Percentiles rank a stretch among this genome's conserved stretches.
phyloP scores from a whole-genome alignment of 2,888 invertebrate species.

The Chloroclystis v-ata region DNA sequence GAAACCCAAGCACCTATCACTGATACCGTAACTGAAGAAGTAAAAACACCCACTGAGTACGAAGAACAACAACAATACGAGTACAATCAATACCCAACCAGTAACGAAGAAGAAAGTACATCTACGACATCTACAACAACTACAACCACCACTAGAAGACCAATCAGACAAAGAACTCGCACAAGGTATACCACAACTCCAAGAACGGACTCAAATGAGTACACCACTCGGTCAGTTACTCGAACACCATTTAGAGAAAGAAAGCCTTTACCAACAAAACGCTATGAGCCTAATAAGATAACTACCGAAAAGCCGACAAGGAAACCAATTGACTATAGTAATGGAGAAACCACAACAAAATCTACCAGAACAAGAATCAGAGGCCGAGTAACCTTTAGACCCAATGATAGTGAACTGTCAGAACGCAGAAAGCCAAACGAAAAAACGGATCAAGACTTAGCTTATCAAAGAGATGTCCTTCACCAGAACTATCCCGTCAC shows the following conservation, averaged over 20 bases:
- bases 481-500: conserved; percentile 82
- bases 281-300: conserved; percentile 63
- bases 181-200: conserved; percentile 64
- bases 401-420: conserved; percentile 57
- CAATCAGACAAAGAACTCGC: conserved; percentile 55
- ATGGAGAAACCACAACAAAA: conserved; percentile 55
- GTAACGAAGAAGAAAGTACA: conserved; percentile 40
- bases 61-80: conserved; percentile 36
- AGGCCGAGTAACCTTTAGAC: conserved; percentile 74
- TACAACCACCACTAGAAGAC: conserved; percentile 44
- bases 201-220: conserved; percentile 62
- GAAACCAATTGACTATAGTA: conserved; percentile 38
- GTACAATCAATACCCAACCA: conserved; percentile 49
- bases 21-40: conserved; percentile 36
- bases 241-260: conserved; percentile 75
- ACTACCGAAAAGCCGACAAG: conserved; percentile 55
- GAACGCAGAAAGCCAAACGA: conserved; percentile 44
- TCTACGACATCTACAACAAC: conserved; percentile 47
- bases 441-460: conserved; percentile 64
- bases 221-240: conserved; percentile 59
- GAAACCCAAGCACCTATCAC: conserved; percentile 41
- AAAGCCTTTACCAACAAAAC: conserved; percentile 59
- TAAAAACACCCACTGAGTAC: conserved; percentile 23
- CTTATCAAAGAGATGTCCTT: conserved; percentile 80
- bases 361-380: conserved; percentile 60